Base-by-base conservation (phyloP, 2,113 vertebrate genomes). In the Phyllopteryx taeniolatus region DNA sequence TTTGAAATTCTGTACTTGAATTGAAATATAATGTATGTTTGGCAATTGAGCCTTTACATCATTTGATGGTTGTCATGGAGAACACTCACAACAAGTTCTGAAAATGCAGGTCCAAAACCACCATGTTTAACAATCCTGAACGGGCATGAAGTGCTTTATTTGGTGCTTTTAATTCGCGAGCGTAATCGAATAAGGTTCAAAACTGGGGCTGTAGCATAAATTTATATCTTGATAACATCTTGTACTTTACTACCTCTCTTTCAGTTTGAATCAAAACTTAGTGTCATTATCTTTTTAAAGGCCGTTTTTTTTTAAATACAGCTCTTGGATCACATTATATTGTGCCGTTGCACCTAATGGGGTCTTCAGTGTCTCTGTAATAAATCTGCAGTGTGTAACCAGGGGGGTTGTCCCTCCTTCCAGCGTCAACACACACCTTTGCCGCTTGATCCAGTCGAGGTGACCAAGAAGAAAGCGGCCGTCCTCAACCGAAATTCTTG, bases 341-440 rank as follows among this genome's bases (percentile, higher is more conserved):
- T 53, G 46, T 47, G 46, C 8, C 8, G 46, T 47, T 47, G 49
- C 19, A 53, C 17, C 14, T 53, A 53, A 27, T 59, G 8, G 12
- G n/a, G 10, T 27, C 22, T 59, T 27, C 9, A 59, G 59, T 62
- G 60, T 62, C 5, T 43, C 19, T 65, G 12, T 44, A 11, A 4
- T 65, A 44, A 65, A 13, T 65, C 5, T 63, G 1, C n/a, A 27
- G 2, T 65, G 15, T 62, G 15, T 35, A 33, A 46, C 43, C 12
- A 14, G 27, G 20, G 20, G 4, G 47, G n/a, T 68, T 68, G 13
- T 20, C 0, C 33, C 10, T 67, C 47, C 12, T 64, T 70, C 3
- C 68, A 93, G 92, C 83, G 46, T 5, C 77, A 74, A 8, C 4
- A 67, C 56, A 65, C 65, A 47, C 70, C 79, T 39, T 64, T 64